Conservation (phyloP, 64 coral and sea anemone species). For the Anthopleura sola region DNA sequence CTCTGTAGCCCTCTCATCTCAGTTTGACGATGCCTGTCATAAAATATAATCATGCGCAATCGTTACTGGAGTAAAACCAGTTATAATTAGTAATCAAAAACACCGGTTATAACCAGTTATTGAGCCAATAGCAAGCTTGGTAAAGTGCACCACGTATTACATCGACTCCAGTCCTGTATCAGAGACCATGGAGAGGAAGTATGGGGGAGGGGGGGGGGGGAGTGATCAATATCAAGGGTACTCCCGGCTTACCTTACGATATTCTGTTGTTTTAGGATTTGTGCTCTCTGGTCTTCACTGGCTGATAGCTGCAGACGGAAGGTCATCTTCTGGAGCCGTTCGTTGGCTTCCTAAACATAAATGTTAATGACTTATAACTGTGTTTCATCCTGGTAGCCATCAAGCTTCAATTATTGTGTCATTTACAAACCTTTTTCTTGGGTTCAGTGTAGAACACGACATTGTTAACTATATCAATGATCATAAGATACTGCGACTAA, state of each 20-base stretch:
- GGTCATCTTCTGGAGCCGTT: conserved; percentile 82
- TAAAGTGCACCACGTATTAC: too few species aligned
- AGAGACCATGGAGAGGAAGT: too few species aligned
- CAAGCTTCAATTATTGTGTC: not conserved
- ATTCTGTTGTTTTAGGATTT: conserved; percentile 85
- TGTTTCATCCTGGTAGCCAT: not conserved
- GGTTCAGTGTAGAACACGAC: conserved; percentile 96
- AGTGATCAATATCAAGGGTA: not conserved
- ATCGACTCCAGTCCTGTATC: too few species aligned
- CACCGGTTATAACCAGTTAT: too few species aligned
- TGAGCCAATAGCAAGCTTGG: too few species aligned
- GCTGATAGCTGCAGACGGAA: conserved; percentile 80
- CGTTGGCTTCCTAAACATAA: conserved; percentile 75
- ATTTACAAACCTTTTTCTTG: conserved; percentile 81
- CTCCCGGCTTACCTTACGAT: conserved; percentile 62
- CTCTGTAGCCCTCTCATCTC: conserved; percentile 79
- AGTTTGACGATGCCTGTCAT: conserved; percentile 57
- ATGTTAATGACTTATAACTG: too few species aligned
- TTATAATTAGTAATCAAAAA: too few species aligned
- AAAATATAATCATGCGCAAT: not conserved
- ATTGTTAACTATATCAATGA: conserved; percentile 90
- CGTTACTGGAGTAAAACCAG: not conserved
- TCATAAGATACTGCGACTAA: conserved; percentile 85
- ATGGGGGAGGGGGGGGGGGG: not conserved
- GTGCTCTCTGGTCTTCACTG: conserved; percentile 78